Base-by-base conservation (phyloP, 1,140 invertebrate species). In the Trypoxylus dichotomus region DNA sequence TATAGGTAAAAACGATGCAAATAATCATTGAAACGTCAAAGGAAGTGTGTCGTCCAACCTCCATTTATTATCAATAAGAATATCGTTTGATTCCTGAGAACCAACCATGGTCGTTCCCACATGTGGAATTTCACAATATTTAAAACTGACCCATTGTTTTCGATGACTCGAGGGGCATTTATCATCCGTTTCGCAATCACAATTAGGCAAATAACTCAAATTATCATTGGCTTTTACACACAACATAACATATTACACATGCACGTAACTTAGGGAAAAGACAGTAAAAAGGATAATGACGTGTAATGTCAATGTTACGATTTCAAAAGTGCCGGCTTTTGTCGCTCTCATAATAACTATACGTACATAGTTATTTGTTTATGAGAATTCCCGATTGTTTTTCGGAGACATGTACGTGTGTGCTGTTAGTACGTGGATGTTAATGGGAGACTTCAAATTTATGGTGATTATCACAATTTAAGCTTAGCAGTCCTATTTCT, bases 81-180 rank as follows among this genome's bases (percentile, higher is more conserved):
- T 68, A 68, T 68, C 60, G 60, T 68, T 75, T 77, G 79, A 77
- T 81, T 84, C 77, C 63, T 72, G 76, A 60, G 76, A 79, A 77
- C 77, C 29, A 78, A 77, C 76, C 78, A 79, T 73, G 78, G 79
- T 76, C 78, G 74, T 78, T 80, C 78, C 74, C 79, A 80, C 71
- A 43, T 27, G 60, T 15, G 11, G 24, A 25, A 29, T 68, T 68
- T 68, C 60, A 68, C 60, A 68, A 68, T 25, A 68, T 29, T 68
- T 68, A 68, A 68, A 68, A 25, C 60, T 68, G 60, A 68, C 60
- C 60, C 60, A 68, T 68, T 68, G 60, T 68, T 68, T 27, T 68
- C 2, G 60, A 68, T 24, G 60, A 68, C 60, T 21, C 19, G 25
- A 13, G 60, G 25, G 24, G 11, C 60, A 29, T 68, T 68, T 68